Conservation (phyloP, 2,888 invertebrate species). For the Creontiades dilutus region DNA sequence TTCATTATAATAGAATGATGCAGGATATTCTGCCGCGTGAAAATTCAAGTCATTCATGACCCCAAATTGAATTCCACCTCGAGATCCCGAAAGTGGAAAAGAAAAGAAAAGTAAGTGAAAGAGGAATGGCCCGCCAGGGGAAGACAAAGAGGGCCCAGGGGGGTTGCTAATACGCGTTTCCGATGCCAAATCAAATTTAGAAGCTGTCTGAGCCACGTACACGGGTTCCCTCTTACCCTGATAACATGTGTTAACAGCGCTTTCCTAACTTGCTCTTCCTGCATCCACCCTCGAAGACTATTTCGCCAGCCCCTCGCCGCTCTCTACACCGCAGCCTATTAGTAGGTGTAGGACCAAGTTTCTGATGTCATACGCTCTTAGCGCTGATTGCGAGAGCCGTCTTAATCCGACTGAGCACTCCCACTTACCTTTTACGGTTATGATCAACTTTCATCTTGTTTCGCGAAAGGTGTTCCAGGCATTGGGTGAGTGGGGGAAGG, state of each 20-base stretch:
- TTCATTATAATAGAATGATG: no score
- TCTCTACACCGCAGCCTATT: constrained; percentile 54
- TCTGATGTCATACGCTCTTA: constrained; percentile 60
- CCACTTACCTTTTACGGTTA: constrained; percentile 57
- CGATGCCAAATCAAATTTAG: constrained; percentile 73
- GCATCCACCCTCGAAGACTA: constrained; percentile 46
- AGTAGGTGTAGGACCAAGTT: constrained; percentile 48
- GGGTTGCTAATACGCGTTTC: constrained; percentile 66
- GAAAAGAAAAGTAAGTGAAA: not conserved
- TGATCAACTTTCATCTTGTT: constrained; percentile 50
- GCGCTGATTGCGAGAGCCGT: constrained; percentile 52
- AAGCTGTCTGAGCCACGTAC: constrained; percentile 71
- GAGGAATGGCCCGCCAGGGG: not conserved
- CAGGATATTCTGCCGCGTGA: no score
- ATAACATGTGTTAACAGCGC: constrained; percentile 72
- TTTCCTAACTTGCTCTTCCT: constrained; percentile 35
- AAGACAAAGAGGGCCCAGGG: constrained; percentile 68
- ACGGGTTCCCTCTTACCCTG: constrained; percentile 71
- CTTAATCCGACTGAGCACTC: constrained; percentile 50
- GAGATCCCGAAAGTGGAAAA: not conserved
- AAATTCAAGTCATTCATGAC: not conserved
- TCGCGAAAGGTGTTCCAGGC: not conserved
- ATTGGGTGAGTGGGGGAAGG: no score
- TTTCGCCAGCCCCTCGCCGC: constrained; percentile 25
- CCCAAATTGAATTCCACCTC: not conserved